Evolutionary conservation across 30 jellyfish, hydroid and myxozoan genomes (phyloP), one percentile per base, ranked within the genome.

Genomic region (Nemopilema nomurai): DNA sequence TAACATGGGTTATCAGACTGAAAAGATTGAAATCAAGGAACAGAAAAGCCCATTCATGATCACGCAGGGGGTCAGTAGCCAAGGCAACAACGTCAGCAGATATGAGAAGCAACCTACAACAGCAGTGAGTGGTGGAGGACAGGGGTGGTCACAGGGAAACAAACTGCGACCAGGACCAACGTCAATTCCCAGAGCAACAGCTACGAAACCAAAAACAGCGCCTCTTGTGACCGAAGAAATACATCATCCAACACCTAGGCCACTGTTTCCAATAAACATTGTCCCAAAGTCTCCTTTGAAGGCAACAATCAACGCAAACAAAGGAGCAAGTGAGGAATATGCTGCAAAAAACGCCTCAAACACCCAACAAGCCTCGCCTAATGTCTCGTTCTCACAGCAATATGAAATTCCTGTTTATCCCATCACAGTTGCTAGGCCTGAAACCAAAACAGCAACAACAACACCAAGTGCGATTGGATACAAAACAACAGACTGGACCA

Each of bases 231-330:
- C 73, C 0, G 70, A 57, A 32, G 86, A 62, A 27, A 57, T 79
- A 25, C 89, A 79, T 25, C 89, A 79, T 26, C 89, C 89, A 19
- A 79, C 89, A 29, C 89, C 89, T 0, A 79, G 33, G 81, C 89
- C 89, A 28, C 26, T 79, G 73, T 79, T 79, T 50, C 81, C 76
- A 16, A 24, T 68, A 16, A 41, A 32, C 23, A 16, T 79, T 70
- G 13, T 33, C 18, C 62, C 62, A 24, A 19, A 31, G 32, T 18
- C 74, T 1, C 75, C 81, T 32, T 27, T 79, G 25, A 29, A 62
- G 63, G 32, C 89, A 79, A 79, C 51, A 41, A 32, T 19, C 21
- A 20, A 19, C 64, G 16, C 33, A 7, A 19, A 41, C 57, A 41
- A 41, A 41, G 57, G 13, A 6, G 6, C 57, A 6, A 13, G 57